Evolutionary conservation across 2,113 vertebrate genomes (phyloP), one percentile per base, ranked within the genome.

Genomic region (Corydoras sp.): DNA sequence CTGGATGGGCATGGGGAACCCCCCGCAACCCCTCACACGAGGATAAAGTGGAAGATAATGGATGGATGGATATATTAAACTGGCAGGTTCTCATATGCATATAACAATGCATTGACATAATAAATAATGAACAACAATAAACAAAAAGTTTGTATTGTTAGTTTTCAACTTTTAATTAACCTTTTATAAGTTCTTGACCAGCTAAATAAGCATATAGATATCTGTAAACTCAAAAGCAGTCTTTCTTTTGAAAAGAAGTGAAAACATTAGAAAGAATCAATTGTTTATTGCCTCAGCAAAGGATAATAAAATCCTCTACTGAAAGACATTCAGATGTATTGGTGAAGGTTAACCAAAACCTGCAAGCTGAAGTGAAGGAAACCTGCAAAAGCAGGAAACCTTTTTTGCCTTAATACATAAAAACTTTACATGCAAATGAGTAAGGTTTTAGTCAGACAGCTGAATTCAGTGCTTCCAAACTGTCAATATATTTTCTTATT

Each of bases 241-340:
- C 49, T 71, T 74, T 54, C 15, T 29, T 51, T 62, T 65, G 60
- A 54, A 63, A 67, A 66, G 51, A 61, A 50, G 48, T 79, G 74
- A 79, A 76, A 76, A 71, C 67, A 70, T 66, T 18, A 65, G 30
- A 55, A 76, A 68, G 60, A 30, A 68, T 55, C 61, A 68, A 30
- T 61, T 31, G 24, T 63, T 63, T 43, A 63, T 71, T 71, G 63
- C 71, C 63, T 71, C 58, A 63, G 60, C 51, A 35, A 58, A 14
- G 43, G 51, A 48, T 54, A 66, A 24, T 24, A 24, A 24, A 24
- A 24, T 24, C 18, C 18, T 24, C 1, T 24, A 24, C 18, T 24
- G 18, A 24, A 24, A 24, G 18, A 24, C 18, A 24, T 24, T 24
- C 18, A 24, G 18, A 24, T 24, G 18, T 24, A 24, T 24, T 24